Base-by-base conservation (phyloP, 2,888 invertebrate genomes). In the Melanostoma mellinum region DNA sequence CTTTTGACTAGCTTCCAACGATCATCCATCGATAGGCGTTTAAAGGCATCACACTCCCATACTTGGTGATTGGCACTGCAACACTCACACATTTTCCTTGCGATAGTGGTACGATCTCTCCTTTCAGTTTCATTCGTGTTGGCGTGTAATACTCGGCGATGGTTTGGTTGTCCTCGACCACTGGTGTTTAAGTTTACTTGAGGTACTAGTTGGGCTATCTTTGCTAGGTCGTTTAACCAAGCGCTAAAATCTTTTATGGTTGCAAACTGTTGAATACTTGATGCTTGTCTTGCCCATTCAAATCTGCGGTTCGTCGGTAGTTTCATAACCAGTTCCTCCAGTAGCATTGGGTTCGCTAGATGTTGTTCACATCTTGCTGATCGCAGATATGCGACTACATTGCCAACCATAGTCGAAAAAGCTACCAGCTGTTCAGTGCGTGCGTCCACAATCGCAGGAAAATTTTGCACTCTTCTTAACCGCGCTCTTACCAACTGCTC, bases 221-320 rank as follows among this genome's bases (percentile, higher is more conserved):
- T 75, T 30, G 84, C 82, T 10, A 79, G 32, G 3, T 74, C 76
- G 9, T 61, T 74, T 10, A 80, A 1, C 77, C 80, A 80, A 5
- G 3, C 8, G 20, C 61, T 35, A 61, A 63, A 77, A 20, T 33
- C 40, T 30, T 50, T 32, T 0, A 78, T 20, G 30, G 71, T 79
- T 32, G 75, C 52, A 40, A 44, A 78, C 32, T 78, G 74, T 46
- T 40, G 6, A 35, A 84, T 55, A 2, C 38, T 35, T 9, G 55
- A 53, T 9, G 55, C 68, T 2, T 73, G 58, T 48, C 52, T 78
- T 30, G 58, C 53, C 68, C 73, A 69, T 35, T 72, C 72, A 55
- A 53, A 61, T 38, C 67, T 52, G n/a, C 68, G 61, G 6, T 8
- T 53, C 30, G 55, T 63, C 32, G 85, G 85, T n/a, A 85, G 9